phyloP scores from a whole-genome alignment of 2,888 invertebrate species.

The Dryadula phaetusa region DNA sequence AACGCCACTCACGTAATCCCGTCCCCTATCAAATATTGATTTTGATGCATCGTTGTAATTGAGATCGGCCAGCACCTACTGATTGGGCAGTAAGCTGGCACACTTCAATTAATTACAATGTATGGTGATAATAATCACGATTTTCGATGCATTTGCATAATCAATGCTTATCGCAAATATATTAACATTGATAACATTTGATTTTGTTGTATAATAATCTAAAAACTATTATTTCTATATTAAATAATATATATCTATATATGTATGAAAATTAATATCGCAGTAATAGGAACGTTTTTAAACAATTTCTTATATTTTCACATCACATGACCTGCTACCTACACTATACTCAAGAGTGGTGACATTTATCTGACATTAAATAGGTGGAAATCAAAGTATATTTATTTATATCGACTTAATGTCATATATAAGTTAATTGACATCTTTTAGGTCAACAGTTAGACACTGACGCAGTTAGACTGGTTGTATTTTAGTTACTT shows the following conservation, averaged over 20 bases:
- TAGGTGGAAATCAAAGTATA: not conserved
- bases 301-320: not conserved
- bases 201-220: too few species aligned
- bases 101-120: not conserved
- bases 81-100: slow-evolving; percentile 4
- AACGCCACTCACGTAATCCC: slow-evolving; percentile 14
- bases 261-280: too few species aligned
- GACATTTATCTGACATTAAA: not conserved
- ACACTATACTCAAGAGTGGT: not conserved
- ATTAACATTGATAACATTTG: too few species aligned
- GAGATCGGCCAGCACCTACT: not conserved
- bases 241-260: too few species aligned
- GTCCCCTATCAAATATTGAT: slow-evolving; percentile 9
- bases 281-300: not conserved
- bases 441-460: too few species aligned
- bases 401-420: not conserved
- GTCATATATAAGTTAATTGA: not conserved
- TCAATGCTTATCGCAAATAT: too few species aligned
- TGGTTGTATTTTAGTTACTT: too few species aligned
- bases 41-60: slow-evolving; percentile 11
- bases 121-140: not conserved
- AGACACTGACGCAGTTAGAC: too few species aligned
- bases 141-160: not conserved
- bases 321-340: not conserved
- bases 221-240: too few species aligned